phyloP scores from a whole-genome alignment of 2,797 vertebrate genomes.

The Anguilla marmorata region DNA sequence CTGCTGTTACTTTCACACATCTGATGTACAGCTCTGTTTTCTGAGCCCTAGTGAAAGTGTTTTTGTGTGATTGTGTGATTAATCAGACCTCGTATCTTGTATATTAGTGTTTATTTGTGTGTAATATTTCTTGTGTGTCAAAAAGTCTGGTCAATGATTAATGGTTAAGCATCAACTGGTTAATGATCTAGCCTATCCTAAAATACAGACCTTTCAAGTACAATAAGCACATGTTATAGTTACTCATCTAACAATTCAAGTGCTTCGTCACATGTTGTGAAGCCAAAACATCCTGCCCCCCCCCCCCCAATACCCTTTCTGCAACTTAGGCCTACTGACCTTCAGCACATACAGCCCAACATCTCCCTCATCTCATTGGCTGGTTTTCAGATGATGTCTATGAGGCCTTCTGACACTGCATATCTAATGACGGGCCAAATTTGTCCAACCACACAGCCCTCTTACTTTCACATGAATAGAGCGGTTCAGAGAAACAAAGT shows the following conservation, averaged over 20 bases:
- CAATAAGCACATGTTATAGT: not conserved
- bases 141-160: not conserved
- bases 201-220: not conserved
- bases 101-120: not conserved
- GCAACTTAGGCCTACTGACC: not conserved
- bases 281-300: not conserved
- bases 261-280: not conserved
- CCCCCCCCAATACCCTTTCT: not conserved
- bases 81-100: not conserved
- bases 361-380: not conserved
- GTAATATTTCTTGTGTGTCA: not conserved
- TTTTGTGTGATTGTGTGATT: not conserved
- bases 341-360: not conserved
- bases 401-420: not conserved
- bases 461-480: not conserved
- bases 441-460: not conserved
- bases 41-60: not conserved
- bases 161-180: not conserved
- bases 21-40: too few relatives aligned
- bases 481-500: not conserved
- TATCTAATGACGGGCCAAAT: not conserved
- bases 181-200: not conserved
- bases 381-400: not conserved
- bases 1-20: not conserved
- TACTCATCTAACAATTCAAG: not conserved